Percentiles rank a stretch among this genome's conserved stretches.
phyloP scores from a whole-genome alignment of 2,113 vertebrate species.

The Rhipidura dahli region DNA sequence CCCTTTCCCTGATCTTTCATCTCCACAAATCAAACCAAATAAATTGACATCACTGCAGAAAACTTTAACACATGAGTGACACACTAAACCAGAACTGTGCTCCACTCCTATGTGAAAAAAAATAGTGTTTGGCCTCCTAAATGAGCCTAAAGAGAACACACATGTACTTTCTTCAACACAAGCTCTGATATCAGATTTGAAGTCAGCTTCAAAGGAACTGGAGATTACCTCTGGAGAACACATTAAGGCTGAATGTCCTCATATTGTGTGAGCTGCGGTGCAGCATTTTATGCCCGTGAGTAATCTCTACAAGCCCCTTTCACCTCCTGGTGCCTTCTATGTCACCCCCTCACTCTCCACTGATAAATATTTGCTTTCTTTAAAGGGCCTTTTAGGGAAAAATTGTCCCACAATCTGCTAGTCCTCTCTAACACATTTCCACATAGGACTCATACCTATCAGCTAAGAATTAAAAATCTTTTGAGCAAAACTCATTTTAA shows the following conservation, averaged over 20 bases:
- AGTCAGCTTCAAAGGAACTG: background rate
- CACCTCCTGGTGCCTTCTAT: background rate
- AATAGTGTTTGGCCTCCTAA: background rate
- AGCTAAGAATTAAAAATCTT: background rate
- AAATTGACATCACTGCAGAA: background rate
- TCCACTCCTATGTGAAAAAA: background rate
- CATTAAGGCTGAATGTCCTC: background rate
- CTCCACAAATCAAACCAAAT: background rate
- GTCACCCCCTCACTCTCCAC: background rate
- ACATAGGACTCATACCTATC: background rate
- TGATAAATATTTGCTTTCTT: background rate
- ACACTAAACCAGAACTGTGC: background rate
- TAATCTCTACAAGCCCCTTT: background rate
- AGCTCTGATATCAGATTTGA: background rate
- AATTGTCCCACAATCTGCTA: background rate
- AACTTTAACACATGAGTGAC: background rate
- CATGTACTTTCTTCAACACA: accelerated
- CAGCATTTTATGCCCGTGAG: background rate
- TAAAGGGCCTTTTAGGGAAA: background rate
- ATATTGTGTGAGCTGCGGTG: background rate
- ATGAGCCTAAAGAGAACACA: background rate
- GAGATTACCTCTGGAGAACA: background rate
- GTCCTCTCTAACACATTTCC: background rate
- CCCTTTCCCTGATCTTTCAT: background rate
- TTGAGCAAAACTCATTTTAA: background rate